Base-by-base conservation (phyloP, 2,797 vertebrate species). In the Acrossocheilus fasciatus region DNA sequence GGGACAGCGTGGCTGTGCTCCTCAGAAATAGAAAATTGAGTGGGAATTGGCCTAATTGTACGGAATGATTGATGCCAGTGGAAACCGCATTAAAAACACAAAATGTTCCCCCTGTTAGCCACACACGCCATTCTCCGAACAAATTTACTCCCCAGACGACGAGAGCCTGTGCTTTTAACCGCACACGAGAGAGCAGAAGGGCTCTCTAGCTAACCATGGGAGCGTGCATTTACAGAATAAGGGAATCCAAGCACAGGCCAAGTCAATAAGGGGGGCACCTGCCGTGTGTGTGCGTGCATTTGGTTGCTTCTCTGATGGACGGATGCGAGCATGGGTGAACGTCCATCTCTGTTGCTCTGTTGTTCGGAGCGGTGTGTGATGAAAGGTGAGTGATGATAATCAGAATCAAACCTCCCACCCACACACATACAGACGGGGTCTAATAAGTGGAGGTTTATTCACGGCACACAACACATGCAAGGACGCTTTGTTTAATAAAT, bases 1-100 rank as follows among this genome's bases (percentile, higher is more conserved):
- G 91, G 92, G 96, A 96, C 96, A 96, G 95, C 94, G 94, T 92
- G 92, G 94, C 95, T 94, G 94, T 94, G 95, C 95, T 97, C 96
- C 94, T 96, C 92, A 92, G 91, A 96, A 97, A 96, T 95, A 96
- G 96, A 96, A 96, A 94, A 96, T 95, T 95, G 95, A 95, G 95
- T 93, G 90, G 93, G 94, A 95, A 96, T 96, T 96, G 96, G 96
- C 95, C 96, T 97, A 97, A 97, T 97, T 97, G 96, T 94, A 92
- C 86, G 91, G 95, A 96, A 96, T 96, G 97, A 97, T 97, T 97
- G 97, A 98, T 97, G 96, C 96, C 95, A 95, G 96, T 95, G 94
- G 94, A 96, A 96, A 95, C 95, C 96, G 94, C 95, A 95, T 96
- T 96, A 95, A 94, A 95, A 94, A 96, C 85, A 83, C 47, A 72